Base-by-base conservation (phyloP, 2,797 vertebrate genomes). In the Hydrophis major region DNA sequence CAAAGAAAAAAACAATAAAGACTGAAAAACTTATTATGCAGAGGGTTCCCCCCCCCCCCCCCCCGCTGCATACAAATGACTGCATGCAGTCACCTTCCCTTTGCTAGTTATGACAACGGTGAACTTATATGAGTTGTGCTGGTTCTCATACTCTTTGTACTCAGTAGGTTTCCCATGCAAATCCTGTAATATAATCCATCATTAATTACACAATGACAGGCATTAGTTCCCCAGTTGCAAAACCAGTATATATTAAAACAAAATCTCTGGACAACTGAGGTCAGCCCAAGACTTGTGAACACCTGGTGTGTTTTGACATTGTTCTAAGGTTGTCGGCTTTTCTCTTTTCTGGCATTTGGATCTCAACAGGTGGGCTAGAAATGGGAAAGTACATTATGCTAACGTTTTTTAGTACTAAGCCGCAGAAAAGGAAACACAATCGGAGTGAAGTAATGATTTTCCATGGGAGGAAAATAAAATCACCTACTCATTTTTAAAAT, bases 151-250 rank as follows among this genome's bases (percentile, higher is more conserved):
- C 83, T 91, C 60, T 93, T 93, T 93, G 89, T 93, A 88, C 53
- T 90, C 55, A 50, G 91, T 93, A 74, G 92, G 55, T 95, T 95
- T 94, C 69, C 92, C 92, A 87, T 42, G n/a, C 0, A 6, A n/a
- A 87, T 89, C 11, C 61, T 94, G 93, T 92, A 56, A 32, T 37
- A 2, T 66, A 78, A 91, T 69, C 86, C 86, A 86, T 90, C 55
- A 3, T 87, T 91, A 90, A 93, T 93, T 60, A 93, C 55, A 87
- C 92, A 50, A 66, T 90, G 89, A 74, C 63, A 74, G 89, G 89
- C 86, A 93, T 93, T 90, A 90, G 87, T 90, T 90, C 89, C 86
- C 57, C 88, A 53, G 28, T 92, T 50, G 56, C 50, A 89, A 89
- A 92, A 83, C 89, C 92, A 88, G 78, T 59, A 87, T 69, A 69